A percentile compares a stretch with the other conserved stretches of the same genome.
Conservation (phyloP, 2,113 vertebrate genomes). For the Microtus richardsoni region DNA sequence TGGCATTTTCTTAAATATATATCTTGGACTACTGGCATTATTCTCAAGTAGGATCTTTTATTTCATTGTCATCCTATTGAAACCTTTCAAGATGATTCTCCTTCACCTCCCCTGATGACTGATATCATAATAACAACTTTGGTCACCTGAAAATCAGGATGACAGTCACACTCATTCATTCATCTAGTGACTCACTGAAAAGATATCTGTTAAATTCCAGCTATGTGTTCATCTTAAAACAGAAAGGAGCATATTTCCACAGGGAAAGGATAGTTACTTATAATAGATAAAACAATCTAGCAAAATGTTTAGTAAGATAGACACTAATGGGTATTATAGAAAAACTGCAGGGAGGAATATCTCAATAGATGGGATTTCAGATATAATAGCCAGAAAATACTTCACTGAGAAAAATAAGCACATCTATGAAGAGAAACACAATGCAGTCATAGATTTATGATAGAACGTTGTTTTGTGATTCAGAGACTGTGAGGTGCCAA, state of each 20-base stretch:
- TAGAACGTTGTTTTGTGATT: background rate
- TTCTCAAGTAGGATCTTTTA: background rate
- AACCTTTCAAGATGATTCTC: background rate
- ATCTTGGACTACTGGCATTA: background rate
- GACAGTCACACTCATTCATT: background rate
- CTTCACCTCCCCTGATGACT: background rate
- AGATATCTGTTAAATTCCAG: background rate
- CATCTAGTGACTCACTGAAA: background rate
- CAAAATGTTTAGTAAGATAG: background rate
- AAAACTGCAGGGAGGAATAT: conserved; percentile 5
- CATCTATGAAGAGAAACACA: background rate
- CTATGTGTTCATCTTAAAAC: background rate
- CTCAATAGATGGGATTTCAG: conserved; percentile 33
- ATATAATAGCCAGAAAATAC: background rate
- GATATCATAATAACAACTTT: background rate
- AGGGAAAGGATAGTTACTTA: background rate
- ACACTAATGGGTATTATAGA: background rate
- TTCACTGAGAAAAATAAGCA: background rate
- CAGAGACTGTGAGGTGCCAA: background rate
- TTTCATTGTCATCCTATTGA: background rate
- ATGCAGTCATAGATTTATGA: background rate
- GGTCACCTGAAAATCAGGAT: background rate
- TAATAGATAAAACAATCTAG: background rate
- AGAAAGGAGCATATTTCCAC: background rate
- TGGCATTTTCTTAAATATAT: background rate